Evolutionary conservation across 2,888 invertebrate species (phyloP).

Genomic region (Suillia variegata): DNA sequence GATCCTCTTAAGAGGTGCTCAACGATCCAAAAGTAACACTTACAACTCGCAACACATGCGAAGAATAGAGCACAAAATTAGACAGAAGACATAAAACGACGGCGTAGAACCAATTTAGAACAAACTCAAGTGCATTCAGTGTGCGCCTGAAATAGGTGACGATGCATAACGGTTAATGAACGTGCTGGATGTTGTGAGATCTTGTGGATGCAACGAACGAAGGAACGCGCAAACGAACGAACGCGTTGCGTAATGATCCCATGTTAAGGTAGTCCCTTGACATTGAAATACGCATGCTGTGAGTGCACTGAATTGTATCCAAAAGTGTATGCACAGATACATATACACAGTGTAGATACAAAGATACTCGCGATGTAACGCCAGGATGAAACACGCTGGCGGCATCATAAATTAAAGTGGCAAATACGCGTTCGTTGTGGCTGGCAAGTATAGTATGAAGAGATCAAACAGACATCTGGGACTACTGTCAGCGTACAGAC

Average conservation of each 20-base stretch:
- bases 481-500: no score
- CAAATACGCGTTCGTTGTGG: background rate
- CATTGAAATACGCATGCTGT: background rate
- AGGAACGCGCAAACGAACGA: no score
- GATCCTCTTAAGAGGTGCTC: background rate
- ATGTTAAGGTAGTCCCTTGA: background rate
- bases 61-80: background rate
- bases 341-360: background rate
- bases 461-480: background rate
- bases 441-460: background rate
- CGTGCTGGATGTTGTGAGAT: no score
- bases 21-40: background rate
- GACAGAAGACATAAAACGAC: background rate
- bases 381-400: background rate
- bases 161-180: background rate
- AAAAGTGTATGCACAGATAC: background rate
- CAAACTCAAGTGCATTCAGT: background rate
- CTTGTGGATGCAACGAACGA: no score
- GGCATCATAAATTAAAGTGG: background rate
- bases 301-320: background rate
- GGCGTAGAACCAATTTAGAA: background rate
- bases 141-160: background rate
- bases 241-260: no score
- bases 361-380: no score
- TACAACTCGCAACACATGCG: background rate